Base-by-base conservation (phyloP, 2,888 invertebrate species). In the Nezara viridula region DNA sequence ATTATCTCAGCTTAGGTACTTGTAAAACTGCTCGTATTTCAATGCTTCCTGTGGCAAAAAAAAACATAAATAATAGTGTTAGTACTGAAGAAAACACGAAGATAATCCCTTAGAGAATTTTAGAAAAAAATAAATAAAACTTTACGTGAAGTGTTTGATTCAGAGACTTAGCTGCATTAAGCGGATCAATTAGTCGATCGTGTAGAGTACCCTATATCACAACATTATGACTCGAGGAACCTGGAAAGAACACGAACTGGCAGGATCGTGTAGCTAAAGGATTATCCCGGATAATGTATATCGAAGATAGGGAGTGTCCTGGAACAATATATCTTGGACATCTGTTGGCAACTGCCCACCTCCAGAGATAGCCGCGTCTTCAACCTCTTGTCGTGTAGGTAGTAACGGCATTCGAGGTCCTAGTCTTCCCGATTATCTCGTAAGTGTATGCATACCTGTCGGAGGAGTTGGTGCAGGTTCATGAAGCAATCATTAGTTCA, bases 241-340 rank as follows among this genome's bases (percentile, higher is more conserved):
- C n/a, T n/a, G n/a, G 55, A n/a, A 7, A 55, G 55, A n/a, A 60
- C 66, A 2, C 32, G 66, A 73, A 73, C 32, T 37, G 32, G 66
- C 19, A 73, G 66, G 32, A 73, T 37, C 32, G 37, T 37, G 66
- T 73, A 32, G 19, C 66, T 73, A 73, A 73, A 73, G 66, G 66
- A 73, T 73, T 73, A 73, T 73, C 66, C 66, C 6, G 66, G 66
- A 73, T 73, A 73, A 73, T 60, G 60, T 27, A 60, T 60, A 37
- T 9, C 19, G 32, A 9, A 32, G 66, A 73, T 73, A 73, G 66
- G 32, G 21, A 73, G 37, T 32, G 37, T 21, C 37, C 32, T 37
- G 66, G 37, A 10, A 16, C 66, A 73, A 73, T 73, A 73, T 73
- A 73, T 73, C 66, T 73, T 73, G 66, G 6, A 73, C 66, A 73